Conservation (phyloP, 2,113 vertebrate species). For the Petrocephalus zakoni region DNA sequence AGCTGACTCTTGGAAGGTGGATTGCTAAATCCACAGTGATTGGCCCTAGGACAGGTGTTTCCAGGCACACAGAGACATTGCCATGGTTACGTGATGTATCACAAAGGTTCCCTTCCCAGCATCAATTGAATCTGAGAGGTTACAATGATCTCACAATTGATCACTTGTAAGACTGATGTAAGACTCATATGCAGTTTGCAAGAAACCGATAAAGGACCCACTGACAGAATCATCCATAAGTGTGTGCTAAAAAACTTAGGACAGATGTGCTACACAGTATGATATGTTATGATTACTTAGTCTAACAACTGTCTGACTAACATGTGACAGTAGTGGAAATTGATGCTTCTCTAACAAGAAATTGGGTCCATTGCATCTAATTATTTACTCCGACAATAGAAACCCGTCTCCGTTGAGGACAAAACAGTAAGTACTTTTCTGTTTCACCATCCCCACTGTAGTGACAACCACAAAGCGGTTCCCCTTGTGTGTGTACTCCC, state of each 20-base stretch:
- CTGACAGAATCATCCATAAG: not conserved
- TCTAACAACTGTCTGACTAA: not conserved
- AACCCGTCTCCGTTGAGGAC: not conserved
- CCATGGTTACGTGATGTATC: conserved; percentile 51
- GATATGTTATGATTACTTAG: not conserved
- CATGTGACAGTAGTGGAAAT: not conserved
- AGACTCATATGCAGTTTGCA: not conserved
- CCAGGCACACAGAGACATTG: conserved; percentile 41
- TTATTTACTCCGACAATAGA: not conserved
- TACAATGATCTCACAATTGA: not conserved
- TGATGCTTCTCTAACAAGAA: not conserved
- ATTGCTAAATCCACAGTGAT: conserved; percentile 18
- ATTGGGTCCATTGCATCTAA: not conserved
- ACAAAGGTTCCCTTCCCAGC: conserved; percentile 14
- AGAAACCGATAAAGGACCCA: not conserved
- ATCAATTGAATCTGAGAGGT: not conserved
- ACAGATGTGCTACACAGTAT: not conserved
- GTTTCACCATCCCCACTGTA: not conserved
- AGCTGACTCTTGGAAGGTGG: conserved; percentile 32
- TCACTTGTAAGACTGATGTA: not conserved
- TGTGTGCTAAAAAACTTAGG: not conserved
- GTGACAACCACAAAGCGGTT: not conserved
- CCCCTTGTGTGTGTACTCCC: not conserved
- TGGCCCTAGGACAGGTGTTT: conserved; percentile 45
- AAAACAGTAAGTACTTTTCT: not conserved